A percentile compares a stretch with the other conserved stretches of the same genome.
Evolutionary conservation across 2,113 vertebrate species (phyloP).

Genomic region (Aegypius monachus): DNA sequence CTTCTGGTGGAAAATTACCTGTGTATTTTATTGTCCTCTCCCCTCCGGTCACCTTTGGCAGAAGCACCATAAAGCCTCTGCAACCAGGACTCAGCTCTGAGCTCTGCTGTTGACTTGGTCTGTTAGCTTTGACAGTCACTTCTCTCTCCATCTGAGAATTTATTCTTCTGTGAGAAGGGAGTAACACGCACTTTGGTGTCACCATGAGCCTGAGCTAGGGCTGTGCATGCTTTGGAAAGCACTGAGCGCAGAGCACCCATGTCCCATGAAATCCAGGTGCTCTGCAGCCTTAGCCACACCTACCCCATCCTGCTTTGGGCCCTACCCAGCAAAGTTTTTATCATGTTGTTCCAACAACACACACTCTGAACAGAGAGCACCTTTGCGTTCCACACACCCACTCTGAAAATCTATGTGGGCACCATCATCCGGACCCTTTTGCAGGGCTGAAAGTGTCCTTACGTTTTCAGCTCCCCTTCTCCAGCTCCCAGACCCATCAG

Average conservation of each 20-base stretch:
- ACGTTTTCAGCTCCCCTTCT: neutral
- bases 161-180: neutral
- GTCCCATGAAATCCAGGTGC: neutral
- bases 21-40: neutral
- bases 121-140: neutral
- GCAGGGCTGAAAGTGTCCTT: neutral
- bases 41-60: neutral
- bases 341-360: neutral
- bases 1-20: slow-evolving; percentile 30
- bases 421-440: neutral
- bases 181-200: neutral
- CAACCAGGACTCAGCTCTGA: neutral
- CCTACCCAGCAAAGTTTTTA: neutral
- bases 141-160: neutral
- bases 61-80: neutral
- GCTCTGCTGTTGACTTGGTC: neutral
- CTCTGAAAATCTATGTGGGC: neutral
- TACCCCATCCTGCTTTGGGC: neutral
- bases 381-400: neutral
- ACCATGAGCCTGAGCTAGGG: neutral
- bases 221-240: neutral
- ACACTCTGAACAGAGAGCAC: neutral
- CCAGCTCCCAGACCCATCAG: neutral
- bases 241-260: neutral
- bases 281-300: neutral